These are phyloP conservation scores for Caenorhabditis sp. DNA, from an alignment of 2,888 invertebrate species.

Conservation along the genomic window DNA sequence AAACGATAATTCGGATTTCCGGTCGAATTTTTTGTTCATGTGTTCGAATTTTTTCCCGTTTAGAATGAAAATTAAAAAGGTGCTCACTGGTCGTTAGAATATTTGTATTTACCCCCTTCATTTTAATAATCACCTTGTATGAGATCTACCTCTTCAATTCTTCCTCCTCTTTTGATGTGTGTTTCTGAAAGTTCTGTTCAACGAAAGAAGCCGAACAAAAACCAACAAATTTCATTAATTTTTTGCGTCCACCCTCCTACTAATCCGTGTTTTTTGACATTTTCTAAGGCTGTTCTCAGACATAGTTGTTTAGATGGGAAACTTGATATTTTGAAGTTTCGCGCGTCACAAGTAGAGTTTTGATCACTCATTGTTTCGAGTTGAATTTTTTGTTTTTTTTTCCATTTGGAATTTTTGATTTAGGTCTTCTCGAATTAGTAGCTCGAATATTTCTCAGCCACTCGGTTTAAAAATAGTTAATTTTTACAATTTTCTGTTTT, in stretches of 20 bases:
- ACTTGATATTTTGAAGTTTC: too few relatives aligned
- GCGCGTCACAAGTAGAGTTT: neutral
- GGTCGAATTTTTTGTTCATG: neutral
- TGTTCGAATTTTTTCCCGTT: too few relatives aligned
- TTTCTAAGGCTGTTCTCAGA: neutral
- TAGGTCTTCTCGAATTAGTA: neutral
- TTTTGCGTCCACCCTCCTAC: neutral
- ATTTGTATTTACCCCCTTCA: neutral
- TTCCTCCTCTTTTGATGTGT: neutral
- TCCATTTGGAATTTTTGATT: neutral
- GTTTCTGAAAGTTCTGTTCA: too few relatives aligned
- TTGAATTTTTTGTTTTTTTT: neutral
- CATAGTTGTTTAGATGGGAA: too few relatives aligned
- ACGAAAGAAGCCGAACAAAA: neutral
- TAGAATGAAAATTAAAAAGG: too few relatives aligned
- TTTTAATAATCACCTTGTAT: neutral
- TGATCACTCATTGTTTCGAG: neutral
- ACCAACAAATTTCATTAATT: neutral
- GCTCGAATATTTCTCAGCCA: too few relatives aligned
- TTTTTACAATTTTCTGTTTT: too few relatives aligned
- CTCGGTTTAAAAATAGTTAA: too few relatives aligned
- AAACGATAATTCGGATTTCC: neutral
- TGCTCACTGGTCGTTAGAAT: neutral
- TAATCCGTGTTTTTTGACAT: neutral
- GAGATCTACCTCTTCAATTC: neutral